Evolutionary conservation across 1,140 invertebrate genomes (phyloP).

Genomic region (Macrosteles quadrilineatus): DNA sequence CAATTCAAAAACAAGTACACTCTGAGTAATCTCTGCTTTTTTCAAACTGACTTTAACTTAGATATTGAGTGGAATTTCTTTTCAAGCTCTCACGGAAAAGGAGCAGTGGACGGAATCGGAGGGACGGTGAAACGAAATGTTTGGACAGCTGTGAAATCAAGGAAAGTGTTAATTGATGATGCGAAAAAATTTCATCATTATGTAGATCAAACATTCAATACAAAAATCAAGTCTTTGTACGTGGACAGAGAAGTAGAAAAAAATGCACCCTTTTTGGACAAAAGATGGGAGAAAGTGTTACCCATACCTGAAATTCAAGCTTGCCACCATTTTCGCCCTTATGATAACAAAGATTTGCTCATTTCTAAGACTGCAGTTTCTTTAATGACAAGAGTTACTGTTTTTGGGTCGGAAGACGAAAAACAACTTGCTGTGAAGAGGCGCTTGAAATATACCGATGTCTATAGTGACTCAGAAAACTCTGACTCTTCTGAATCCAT

Average conservation of each 20-base stretch:
- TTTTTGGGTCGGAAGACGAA: not conserved
- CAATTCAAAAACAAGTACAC: not conserved
- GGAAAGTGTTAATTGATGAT: not conserved
- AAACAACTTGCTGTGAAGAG: not conserved
- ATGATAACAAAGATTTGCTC: not conserved
- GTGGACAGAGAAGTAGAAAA: not conserved
- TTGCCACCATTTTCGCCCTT: not conserved
- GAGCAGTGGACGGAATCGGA: constrained; percentile 44
- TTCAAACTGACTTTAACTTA: constrained; percentile 9
- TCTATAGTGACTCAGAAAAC: not conserved
- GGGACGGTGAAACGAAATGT: constrained; percentile 42
- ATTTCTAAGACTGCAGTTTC: not conserved
- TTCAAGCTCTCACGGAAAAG: constrained; percentile 47
- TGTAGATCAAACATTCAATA: not conserved
- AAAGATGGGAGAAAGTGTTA: not conserved
- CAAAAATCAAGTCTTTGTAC: constrained; percentile 5
- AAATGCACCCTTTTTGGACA: not conserved
- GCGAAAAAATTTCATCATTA: not conserved
- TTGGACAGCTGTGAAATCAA: constrained; percentile 6
- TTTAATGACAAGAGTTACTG: constrained; percentile 3
- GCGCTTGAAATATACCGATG: not conserved
- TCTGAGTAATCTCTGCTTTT: constrained; percentile 1
- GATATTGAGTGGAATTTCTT: constrained; percentile 43
- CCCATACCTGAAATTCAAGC: not conserved
- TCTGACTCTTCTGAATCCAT: not conserved